Conservation (phyloP, 1,140 invertebrate genomes). For the Galleria mellonella region DNA sequence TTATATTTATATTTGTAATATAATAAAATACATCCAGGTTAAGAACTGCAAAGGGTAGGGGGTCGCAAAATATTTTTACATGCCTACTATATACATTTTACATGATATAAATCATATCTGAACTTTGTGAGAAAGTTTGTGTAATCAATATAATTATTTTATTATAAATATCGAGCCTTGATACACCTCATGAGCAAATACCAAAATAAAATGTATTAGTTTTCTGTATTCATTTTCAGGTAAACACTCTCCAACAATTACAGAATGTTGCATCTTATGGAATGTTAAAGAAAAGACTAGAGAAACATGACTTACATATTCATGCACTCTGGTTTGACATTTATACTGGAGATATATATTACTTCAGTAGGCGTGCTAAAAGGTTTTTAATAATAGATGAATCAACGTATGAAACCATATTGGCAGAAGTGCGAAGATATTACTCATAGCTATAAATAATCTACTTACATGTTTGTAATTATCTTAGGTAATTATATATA, state of each 20-base stretch:
- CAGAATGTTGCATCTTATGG: conserved; percentile 96
- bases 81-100: no score
- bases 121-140: background rate
- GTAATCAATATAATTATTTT: background rate
- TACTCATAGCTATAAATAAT: conserved; percentile 77
- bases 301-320: conserved; percentile 88
- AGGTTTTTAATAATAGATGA: conserved; percentile 90
- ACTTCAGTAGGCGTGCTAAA: conserved; percentile 90
- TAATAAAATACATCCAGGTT: no score
- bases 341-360: conserved; percentile 96
- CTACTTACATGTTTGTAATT: background rate
- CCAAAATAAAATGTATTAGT: no score
- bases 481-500: no score
- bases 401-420: conserved; percentile 81
- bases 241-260: conserved; percentile 95
- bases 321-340: conserved; percentile 98
- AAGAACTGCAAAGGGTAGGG: no score
- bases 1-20: no score
- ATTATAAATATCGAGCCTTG: background rate
- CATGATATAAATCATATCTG: no score
- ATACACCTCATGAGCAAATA: no score
- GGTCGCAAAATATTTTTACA: no score
- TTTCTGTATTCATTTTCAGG: no score
- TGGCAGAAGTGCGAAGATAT: conserved; percentile 86
- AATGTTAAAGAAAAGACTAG: conserved; percentile 89